phyloP scores from a whole-genome alignment of 1,140 invertebrate species.

The Xylocopa sonorina region DNA sequence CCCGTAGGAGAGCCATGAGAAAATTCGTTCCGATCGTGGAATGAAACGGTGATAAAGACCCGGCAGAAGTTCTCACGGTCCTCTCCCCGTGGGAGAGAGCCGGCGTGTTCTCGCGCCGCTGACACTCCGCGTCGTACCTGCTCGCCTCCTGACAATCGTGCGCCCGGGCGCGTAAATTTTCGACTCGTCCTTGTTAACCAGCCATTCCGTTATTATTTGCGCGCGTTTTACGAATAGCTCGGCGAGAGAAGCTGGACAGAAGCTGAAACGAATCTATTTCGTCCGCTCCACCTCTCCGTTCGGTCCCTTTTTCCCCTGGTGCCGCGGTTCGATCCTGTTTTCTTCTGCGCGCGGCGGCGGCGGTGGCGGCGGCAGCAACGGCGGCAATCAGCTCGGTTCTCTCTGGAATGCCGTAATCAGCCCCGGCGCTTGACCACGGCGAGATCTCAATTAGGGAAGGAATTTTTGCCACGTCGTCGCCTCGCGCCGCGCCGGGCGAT shows the following conservation, averaged over 20 bases:
- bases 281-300: background rate
- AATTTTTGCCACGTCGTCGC: slow-evolving; percentile 27
- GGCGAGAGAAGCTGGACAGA: background rate
- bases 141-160: slow-evolving; percentile 44
- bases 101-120: slow-evolving; percentile 25
- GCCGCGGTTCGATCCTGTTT: background rate
- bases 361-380: no score
- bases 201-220: slow-evolving; percentile 29
- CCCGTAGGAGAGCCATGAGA: background rate
- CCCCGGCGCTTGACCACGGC: slow-evolving; percentile 16
- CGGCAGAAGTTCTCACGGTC: slow-evolving; percentile 40
- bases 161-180: slow-evolving; percentile 45
- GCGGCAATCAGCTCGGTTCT: slow-evolving; percentile 18
- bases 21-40: background rate
- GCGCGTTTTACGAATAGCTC: background rate
- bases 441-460: slow-evolving; percentile 41
- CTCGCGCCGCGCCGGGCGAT: slow-evolving; percentile 4
- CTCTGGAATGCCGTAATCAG: slow-evolving; percentile 39
- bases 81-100: slow-evolving; percentile 53
- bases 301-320: slow-evolving; percentile 20
- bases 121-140: slow-evolving; percentile 37
- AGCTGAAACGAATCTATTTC: slow-evolving; percentile 13
- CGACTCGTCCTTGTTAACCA: slow-evolving; percentile 40
- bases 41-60: slow-evolving; percentile 48
- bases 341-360: background rate